Evolutionary conservation across 2,888 invertebrate species (phyloP).

Genomic region (Hirtodrosophila trivittata): DNA sequence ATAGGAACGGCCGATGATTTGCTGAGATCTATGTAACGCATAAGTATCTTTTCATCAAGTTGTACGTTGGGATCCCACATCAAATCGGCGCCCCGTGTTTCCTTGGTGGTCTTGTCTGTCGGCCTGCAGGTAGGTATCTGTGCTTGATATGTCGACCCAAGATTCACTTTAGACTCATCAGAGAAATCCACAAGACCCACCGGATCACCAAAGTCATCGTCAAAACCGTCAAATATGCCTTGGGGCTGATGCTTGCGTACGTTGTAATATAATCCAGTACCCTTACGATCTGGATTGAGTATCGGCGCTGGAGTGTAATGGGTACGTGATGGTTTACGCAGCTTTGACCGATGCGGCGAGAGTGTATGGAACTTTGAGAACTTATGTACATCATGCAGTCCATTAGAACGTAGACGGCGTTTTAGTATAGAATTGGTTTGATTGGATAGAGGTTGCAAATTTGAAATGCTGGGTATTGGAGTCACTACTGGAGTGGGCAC

Average conservation of each 20-base stretch:
- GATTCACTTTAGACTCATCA: conserved; percentile 90
- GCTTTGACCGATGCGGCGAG: conserved; percentile 82
- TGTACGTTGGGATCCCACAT: conserved; percentile 93
- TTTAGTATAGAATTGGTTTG: conserved; percentile 83
- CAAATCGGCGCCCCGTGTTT: conserved; percentile 85
- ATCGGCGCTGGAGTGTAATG: conserved; percentile 97
- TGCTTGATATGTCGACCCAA: conserved; percentile 94
- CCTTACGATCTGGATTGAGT: conserved; percentile 94
- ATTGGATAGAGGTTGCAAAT: conserved; percentile 78
- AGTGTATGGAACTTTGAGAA: conserved; percentile 80
- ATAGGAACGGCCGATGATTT: conserved; percentile 97
- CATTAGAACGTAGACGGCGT: conserved; percentile 79
- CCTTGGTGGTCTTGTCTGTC: conserved; percentile 29
- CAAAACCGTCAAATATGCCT: conserved; percentile 80
- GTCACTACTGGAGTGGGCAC: conserved; percentile 14
- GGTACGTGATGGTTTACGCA: conserved; percentile 83
- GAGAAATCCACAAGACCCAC: conserved; percentile 82
- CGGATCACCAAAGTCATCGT: conserved; percentile 82
- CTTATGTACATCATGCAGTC: conserved; percentile 68
- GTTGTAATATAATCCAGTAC: conserved; percentile 89
- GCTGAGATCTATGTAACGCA: conserved; percentile 97
- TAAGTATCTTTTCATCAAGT: conserved; percentile 86
- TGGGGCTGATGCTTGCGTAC: conserved; percentile 79
- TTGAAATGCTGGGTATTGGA: conserved; percentile 48
- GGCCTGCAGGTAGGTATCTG: conserved; percentile 86